Evolutionary conservation across 2,888 invertebrate genomes (phyloP).

Genomic region (Drosophila planitibia): DNA sequence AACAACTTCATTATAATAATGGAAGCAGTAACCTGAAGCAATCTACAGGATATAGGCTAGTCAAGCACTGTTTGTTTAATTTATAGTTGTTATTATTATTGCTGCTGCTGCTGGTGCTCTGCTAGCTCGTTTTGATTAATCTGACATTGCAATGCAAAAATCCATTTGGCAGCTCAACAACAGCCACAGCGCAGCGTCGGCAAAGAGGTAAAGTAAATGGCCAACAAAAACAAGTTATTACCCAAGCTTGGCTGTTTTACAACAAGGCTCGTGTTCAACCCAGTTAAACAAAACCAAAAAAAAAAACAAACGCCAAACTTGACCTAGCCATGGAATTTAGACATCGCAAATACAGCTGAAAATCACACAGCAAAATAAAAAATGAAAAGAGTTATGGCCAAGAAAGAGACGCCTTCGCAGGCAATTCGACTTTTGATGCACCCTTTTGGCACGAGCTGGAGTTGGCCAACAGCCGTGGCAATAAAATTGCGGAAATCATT

Average conservation of each 20-base stretch:
- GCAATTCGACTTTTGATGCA: constrained; percentile 52
- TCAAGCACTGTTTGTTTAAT: background rate
- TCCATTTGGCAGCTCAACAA: constrained; percentile 73
- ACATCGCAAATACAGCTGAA: constrained; percentile 56
- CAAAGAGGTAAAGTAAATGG: constrained; percentile 11
- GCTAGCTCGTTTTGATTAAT: constrained; percentile 79
- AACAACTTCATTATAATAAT: background rate
- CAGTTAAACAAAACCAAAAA: constrained; percentile 50
- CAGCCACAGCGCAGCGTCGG: constrained; percentile 42
- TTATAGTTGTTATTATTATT: constrained; percentile 18
- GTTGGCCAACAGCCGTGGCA: constrained; percentile 36
- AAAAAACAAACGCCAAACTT: constrained; percentile 68
- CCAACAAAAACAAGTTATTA: constrained; percentile 74
- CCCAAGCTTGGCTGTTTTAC: constrained; percentile 37
- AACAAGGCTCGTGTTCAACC: constrained; percentile 76
- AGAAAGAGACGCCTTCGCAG: constrained; percentile 44
- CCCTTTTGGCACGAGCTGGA: constrained; percentile 71
- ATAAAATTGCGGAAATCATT: constrained; percentile 83
- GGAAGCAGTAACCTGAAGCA: background rate
- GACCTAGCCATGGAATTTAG: constrained; percentile 80
- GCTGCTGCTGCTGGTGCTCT: constrained; percentile 37
- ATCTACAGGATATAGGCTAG: constrained; percentile 9
- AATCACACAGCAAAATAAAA: background rate
- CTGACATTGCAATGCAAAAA: constrained; percentile 82
- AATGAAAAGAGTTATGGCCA: constrained; percentile 66